Conservation (phyloP, 1,140 invertebrate species). For the Brachionus rubens region DNA sequence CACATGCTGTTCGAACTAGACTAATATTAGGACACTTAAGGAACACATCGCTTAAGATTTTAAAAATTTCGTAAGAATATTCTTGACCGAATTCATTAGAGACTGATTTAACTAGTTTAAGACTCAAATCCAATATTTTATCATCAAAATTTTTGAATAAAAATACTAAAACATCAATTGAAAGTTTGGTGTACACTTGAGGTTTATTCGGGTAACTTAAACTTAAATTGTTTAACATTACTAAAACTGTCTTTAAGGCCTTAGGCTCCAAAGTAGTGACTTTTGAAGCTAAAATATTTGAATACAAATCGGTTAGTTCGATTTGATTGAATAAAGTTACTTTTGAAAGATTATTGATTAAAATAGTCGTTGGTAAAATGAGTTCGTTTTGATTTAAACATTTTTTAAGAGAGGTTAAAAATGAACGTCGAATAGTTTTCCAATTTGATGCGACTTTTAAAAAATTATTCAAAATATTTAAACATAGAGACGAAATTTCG, state of each 20-base stretch:
- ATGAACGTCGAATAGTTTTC: neutral
- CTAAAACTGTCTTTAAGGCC: neutral
- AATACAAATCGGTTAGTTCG: neutral
- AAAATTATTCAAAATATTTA: neutral
- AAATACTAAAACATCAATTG: neutral
- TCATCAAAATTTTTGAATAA: neutral
- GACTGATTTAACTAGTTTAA: neutral
- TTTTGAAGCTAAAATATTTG: neutral
- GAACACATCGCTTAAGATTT: neutral
- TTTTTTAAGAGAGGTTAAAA: constrained; percentile 7
- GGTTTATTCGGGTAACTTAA: constrained; percentile 3
- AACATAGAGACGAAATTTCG: too few relatives aligned
- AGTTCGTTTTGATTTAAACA: neutral
- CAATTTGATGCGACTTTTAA: neutral
- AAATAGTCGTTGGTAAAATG: neutral
- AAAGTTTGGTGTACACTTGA: neutral
- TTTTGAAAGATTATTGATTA: neutral
- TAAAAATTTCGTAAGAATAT: neutral
- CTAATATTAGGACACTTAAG: neutral
- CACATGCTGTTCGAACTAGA: neutral
- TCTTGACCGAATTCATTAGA: neutral
- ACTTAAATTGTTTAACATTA: constrained; percentile 15
- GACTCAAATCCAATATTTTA: neutral
- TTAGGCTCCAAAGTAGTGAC: neutral
- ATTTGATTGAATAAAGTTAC: neutral